phyloP scores from a whole-genome alignment of 2,888 invertebrate genomes.

The Phalera bucephala region DNA sequence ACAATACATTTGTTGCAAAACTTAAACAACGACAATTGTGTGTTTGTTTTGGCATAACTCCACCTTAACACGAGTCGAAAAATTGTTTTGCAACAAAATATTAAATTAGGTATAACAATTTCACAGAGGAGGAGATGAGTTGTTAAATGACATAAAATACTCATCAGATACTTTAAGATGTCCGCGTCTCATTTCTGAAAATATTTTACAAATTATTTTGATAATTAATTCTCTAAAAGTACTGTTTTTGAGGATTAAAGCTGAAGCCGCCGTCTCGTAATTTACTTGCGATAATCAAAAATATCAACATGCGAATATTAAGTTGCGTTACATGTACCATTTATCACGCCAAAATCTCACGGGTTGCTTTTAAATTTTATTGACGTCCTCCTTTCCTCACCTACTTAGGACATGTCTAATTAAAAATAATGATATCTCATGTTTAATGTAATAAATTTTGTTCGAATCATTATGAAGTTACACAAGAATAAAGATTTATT shows the following conservation, averaged over 20 bases:
- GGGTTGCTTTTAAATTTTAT: constrained; percentile 11
- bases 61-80: constrained; percentile 10
- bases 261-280: not conserved
- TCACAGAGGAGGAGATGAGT: constrained; percentile 11
- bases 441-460: not conserved
- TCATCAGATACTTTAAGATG: constrained; percentile 11
- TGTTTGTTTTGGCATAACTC: constrained; percentile 21
- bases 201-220: constrained; percentile 17
- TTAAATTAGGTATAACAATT: constrained; percentile 7
- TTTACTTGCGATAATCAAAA: constrained; percentile 6
- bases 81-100: constrained; percentile 11
- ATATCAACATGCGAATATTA: constrained; percentile 3
- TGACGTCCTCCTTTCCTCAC: constrained; percentile 4
- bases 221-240: constrained; percentile 15
- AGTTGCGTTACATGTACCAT: constrained; percentile 10
- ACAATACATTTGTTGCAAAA: constrained; percentile 23
- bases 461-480: not conserved
- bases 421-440: constrained; percentile 9
- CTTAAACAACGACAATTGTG: constrained; percentile 22
- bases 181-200: constrained; percentile 12
- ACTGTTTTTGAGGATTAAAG: constrained; percentile 2
- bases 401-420: constrained; percentile 12
- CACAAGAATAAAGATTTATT: not conserved
- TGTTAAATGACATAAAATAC: constrained; percentile 17
- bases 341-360: constrained; percentile 6